Conservation (phyloP, 2,113 vertebrate species). For the Fregetta grallaria region DNA sequence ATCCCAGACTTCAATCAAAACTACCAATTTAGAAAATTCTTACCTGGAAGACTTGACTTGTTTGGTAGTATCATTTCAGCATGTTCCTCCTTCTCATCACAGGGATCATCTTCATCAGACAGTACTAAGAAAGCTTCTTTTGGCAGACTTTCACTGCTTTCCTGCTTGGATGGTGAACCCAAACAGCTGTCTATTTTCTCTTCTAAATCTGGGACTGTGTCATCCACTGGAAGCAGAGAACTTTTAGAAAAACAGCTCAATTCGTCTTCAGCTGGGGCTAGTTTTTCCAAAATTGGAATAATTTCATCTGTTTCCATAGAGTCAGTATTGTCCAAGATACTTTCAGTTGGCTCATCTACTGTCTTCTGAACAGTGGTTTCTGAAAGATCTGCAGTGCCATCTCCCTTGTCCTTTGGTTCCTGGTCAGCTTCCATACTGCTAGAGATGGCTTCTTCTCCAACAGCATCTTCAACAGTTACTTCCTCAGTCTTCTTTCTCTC, state of each 20-base stretch:
- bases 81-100: constrained; percentile 71
- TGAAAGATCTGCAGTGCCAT: neutral
- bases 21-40: neutral
- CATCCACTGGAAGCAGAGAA: constrained; percentile 69
- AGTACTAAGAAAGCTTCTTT: constrained; percentile 84
- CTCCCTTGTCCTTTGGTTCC: constrained; percentile 50
- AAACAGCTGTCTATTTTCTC: constrained; percentile 74
- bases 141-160: constrained; percentile 79
- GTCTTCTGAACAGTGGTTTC: constrained; percentile 49
- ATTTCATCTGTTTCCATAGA: constrained; percentile 83
- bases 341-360: constrained; percentile 55
- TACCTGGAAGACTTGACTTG: constrained; percentile 68
- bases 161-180: constrained; percentile 79
- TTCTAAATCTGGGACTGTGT: constrained; percentile 68
- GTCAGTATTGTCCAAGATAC: constrained; percentile 44
- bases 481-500: constrained; percentile 45
- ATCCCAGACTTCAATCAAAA: neutral
- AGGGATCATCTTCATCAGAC: constrained; percentile 83
- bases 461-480: constrained; percentile 1
- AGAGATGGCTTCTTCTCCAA: constrained; percentile 75
- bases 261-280: constrained; percentile 76
- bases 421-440: constrained; percentile 77
- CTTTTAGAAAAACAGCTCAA: constrained; percentile 74
- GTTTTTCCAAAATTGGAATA: constrained; percentile 81
- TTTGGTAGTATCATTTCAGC: constrained; percentile 36